A percentile compares a stretch with the other conserved stretches of the same genome.
phyloP scores from a whole-genome alignment of 2,797 vertebrate species.

The Eidolon dupreanum region DNA sequence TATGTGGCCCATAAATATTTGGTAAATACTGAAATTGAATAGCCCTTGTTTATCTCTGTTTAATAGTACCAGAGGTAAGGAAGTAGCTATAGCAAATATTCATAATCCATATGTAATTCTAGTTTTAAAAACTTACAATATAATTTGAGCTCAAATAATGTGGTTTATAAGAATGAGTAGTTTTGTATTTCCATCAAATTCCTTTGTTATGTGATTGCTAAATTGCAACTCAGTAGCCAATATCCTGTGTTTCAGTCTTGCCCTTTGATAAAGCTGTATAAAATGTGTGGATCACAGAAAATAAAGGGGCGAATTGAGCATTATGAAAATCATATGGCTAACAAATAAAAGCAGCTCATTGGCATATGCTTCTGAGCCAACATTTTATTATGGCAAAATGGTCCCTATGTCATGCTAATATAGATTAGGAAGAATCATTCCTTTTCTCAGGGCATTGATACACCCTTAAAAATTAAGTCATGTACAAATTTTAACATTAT shows the following conservation, averaged over 20 bases:
- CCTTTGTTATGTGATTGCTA: slow-evolving; percentile 39
- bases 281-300: slow-evolving; percentile 23
- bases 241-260: neutral
- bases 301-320: neutral
- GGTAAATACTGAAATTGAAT: slow-evolving; percentile 28
- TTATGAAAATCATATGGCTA: slow-evolving; percentile 27
- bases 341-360: neutral
- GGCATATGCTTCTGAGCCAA: neutral
- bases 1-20: slow-evolving; percentile 26
- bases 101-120: slow-evolving; percentile 59
- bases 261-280: slow-evolving; percentile 36
- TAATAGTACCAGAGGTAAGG: slow-evolving; percentile 30
- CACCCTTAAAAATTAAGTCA: neutral
- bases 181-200: slow-evolving; percentile 53
- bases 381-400: neutral
- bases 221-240: slow-evolving; percentile 45
- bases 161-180: slow-evolving; percentile 52
- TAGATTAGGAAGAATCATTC: neutral
- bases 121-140: slow-evolving; percentile 42
- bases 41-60: neutral
- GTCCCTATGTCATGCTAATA: neutral
- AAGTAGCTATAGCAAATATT: slow-evolving; percentile 37
- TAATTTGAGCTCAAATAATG: slow-evolving; percentile 63
- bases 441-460: neutral
- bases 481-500: neutral